Percentiles rank a stretch among this genome's conserved stretches.
These are phyloP conservation scores for Phoebastria nigripes DNA, from an alignment of 2,797 vertebrate genomes.

Conservation along the genomic window DNA sequence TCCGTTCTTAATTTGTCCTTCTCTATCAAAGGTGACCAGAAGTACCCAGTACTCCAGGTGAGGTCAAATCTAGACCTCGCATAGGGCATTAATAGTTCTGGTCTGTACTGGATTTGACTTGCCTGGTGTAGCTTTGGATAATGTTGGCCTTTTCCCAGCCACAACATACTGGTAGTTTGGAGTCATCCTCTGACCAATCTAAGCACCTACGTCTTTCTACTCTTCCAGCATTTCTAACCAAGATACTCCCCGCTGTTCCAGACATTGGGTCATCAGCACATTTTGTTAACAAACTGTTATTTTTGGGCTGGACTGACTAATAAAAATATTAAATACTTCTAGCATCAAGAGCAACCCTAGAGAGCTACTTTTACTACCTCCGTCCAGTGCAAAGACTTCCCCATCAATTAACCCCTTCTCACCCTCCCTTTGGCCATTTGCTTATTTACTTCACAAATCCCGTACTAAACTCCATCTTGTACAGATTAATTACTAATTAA, in stretches of 20 bases:
- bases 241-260: constrained; percentile 8
- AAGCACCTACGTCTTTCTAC: background rate
- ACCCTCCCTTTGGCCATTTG: background rate
- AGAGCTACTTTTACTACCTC: constrained; percentile 12
- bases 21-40: background rate
- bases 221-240: background rate
- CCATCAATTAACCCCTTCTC: background rate
- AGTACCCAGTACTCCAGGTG: background rate
- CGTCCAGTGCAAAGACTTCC: background rate
- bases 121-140: background rate
- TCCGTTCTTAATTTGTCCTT: background rate
- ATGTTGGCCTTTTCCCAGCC: background rate
- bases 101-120: background rate
- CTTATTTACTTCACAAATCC: background rate
- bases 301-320: constrained; percentile 21
- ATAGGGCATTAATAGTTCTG: constrained; percentile 33
- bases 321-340: background rate
- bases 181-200: background rate
- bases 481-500: background rate
- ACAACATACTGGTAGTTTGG: background rate
- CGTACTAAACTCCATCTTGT: background rate
- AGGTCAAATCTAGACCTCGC: background rate
- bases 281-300: background rate
- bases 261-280: constrained; percentile 34
- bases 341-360: background rate